Evolutionary conservation across 1,140 invertebrate genomes (phyloP).

Genomic region (Hyles vespertilio): DNA sequence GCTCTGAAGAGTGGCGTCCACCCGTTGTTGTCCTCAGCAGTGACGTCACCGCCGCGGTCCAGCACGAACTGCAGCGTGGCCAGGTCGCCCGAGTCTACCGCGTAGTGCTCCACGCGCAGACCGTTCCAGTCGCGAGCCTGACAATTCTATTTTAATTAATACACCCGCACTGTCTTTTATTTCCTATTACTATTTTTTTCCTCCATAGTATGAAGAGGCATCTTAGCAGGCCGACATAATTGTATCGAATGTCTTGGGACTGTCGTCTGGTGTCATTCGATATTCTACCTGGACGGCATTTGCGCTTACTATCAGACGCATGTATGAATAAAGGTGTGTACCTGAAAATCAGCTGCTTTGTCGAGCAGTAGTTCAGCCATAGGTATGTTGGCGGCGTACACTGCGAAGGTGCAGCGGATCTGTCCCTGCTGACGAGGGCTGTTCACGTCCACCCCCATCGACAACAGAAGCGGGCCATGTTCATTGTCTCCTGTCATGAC

Average conservation of each 20-base stretch:
- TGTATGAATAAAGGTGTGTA: conserved; percentile 1
- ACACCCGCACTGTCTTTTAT: no score
- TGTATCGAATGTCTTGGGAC: no score
- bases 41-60: conserved; percentile 57
- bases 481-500: conserved; percentile 55
- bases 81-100: conserved; percentile 66
- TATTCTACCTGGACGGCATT: no score
- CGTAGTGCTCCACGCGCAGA: conserved; percentile 70
- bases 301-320: no score
- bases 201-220: no score
- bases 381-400: conserved; percentile 23
- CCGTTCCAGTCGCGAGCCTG: conserved; percentile 55
- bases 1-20: conserved; percentile 76
- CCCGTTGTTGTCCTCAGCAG: conserved; percentile 59
- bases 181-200: no score
- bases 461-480: conserved; percentile 42
- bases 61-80: conserved; percentile 59
- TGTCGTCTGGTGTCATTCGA: no score
- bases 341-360: conserved; percentile 54
- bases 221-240: no score
- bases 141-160: background rate
- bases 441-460: conserved; percentile 38
- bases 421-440: conserved; percentile 32
- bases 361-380: conserved; percentile 61
- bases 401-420: conserved; percentile 53